phyloP scores from a whole-genome alignment of 1,140 invertebrate species.

The Gryon sp. region DNA sequence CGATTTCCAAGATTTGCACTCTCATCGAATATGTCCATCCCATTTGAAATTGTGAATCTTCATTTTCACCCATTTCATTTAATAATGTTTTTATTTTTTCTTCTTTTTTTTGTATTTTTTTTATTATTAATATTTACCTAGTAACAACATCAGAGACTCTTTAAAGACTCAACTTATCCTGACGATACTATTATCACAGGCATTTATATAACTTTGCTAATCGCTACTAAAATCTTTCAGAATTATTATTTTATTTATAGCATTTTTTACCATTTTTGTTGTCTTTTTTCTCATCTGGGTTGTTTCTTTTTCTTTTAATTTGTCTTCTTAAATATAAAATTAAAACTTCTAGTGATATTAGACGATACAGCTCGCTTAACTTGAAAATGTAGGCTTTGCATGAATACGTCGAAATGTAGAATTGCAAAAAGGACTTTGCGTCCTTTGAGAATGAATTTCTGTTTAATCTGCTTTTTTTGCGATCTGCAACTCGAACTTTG shows the following conservation, averaged over 20 bases:
- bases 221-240: conserved; percentile 78
- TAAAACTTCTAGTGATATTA: conserved; percentile 77
- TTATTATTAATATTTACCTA: conserved; percentile 73
- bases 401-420: conserved; percentile 48
- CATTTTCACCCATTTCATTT: too few relatives aligned
- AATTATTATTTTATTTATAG: conserved; percentile 71
- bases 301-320: conserved; percentile 36
- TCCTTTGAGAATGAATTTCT: conserved; percentile 14
- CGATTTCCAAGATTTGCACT: conserved; percentile 21
- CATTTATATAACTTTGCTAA: conserved; percentile 80
- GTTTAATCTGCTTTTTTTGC: conserved; percentile 13
- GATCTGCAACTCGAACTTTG: conserved; percentile 50
- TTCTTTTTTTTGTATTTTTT: conserved; percentile 25
- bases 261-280: conserved; percentile 65
- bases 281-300: conserved; percentile 35
- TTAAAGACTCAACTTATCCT: conserved; percentile 81
- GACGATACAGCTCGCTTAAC: conserved; percentile 64
- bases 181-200: conserved; percentile 82
- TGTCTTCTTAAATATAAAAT: conserved; percentile 77
- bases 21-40: conserved; percentile 5
- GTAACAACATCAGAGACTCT: conserved; percentile 80
- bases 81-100: conserved; percentile 40
- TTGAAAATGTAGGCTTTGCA: conserved; percentile 62
- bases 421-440: conserved; percentile 39
- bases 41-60: conserved; percentile 32